Conservation (phyloP, 1,140 invertebrate species). For the Drosophila subpulchrella region DNA sequence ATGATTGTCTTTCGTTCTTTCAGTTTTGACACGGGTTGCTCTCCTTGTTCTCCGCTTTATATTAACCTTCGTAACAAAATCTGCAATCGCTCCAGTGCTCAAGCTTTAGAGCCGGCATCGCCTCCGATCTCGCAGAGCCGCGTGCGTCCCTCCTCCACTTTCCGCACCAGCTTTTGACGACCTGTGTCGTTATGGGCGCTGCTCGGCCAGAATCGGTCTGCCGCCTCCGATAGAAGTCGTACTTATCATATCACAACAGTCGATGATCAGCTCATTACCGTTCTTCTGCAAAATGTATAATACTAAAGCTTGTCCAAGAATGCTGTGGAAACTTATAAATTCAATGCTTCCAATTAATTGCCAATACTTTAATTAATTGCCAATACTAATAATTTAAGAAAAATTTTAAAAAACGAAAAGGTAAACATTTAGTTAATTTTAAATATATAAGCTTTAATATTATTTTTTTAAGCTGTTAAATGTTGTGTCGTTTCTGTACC, state of each 20-base stretch:
- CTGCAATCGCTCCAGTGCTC: constrained; percentile 63
- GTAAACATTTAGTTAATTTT: too few species aligned
- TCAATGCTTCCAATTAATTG: not conserved
- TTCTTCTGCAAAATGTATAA: not conserved
- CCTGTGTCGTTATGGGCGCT: constrained; percentile 37
- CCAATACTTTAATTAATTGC: too few species aligned
- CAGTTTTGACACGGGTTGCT: constrained; percentile 59
- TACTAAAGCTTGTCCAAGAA: constrained; percentile 1
- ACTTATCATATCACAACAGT: constrained; percentile 36
- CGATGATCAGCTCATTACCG: constrained; percentile 43
- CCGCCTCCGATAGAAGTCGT: constrained; percentile 30
- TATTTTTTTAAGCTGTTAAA: too few species aligned
- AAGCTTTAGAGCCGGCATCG: constrained; percentile 51
- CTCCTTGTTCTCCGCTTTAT: constrained; percentile 55
- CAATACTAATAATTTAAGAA: too few species aligned
- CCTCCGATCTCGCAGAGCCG: constrained; percentile 40
- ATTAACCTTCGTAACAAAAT: constrained; percentile 66
- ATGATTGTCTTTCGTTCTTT: constrained; percentile 23
- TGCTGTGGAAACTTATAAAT: not conserved
- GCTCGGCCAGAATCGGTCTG: constrained; percentile 27
- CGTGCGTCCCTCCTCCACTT: constrained; percentile 14
- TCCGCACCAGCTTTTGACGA: constrained; percentile 30
- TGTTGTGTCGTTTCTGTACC: too few species aligned
- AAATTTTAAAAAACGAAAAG: too few species aligned
- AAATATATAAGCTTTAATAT: too few species aligned